These are phyloP conservation scores for Anguilla anguilla DNA, from an alignment of 2,797 vertebrate species.

Conservation along the genomic window DNA sequence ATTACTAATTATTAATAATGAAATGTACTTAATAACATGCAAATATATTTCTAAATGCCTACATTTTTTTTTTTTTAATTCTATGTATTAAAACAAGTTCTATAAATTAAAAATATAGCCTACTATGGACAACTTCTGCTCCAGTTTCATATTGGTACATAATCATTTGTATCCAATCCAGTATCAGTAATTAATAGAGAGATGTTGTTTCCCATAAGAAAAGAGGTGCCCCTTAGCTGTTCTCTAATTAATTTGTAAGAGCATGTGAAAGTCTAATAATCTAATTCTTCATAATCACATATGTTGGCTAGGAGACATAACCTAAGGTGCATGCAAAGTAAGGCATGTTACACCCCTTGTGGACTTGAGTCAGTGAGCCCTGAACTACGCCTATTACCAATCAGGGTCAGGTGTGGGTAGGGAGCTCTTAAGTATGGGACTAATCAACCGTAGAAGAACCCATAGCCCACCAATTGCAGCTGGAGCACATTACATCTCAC, in stretches of 20 bases:
- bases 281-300: background rate
- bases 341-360: background rate
- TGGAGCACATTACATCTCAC: background rate
- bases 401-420: background rate
- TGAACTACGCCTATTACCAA: background rate
- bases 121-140: background rate
- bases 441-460: background rate
- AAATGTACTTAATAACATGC: background rate
- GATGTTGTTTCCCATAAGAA: background rate
- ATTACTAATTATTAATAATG: background rate
- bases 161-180: background rate
- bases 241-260: background rate
- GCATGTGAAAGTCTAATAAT: background rate
- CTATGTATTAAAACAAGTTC: background rate
- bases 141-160: background rate
- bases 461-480: background rate
- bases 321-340: background rate
- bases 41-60: background rate
- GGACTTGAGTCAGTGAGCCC: background rate
- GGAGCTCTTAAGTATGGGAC: background rate
- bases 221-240: background rate
- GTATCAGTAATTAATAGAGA: background rate
- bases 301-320: background rate
- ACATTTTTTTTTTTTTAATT: background rate
- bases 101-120: background rate